Evolutionary conservation across 2,797 vertebrate species (phyloP).

Genomic region (Synanceia verrucosa): DNA sequence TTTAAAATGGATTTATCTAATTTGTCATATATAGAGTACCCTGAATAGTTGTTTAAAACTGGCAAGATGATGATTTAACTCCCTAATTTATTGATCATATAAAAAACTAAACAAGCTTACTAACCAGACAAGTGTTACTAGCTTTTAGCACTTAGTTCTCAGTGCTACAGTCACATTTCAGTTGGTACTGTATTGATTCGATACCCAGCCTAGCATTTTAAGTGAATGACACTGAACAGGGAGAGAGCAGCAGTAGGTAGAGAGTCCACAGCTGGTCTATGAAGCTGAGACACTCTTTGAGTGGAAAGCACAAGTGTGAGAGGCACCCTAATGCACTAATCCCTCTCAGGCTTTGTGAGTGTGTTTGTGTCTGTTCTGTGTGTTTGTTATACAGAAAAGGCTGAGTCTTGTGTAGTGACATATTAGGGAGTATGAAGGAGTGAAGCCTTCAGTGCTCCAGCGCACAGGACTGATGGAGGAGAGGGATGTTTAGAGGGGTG

Average conservation of each 20-base stretch:
- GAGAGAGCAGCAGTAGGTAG: constrained; percentile 14
- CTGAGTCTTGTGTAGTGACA: constrained; percentile 34
- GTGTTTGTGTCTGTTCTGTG: constrained; percentile 6
- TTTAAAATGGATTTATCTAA: too few species aligned
- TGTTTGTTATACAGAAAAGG: constrained; percentile 8
- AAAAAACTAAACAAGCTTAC: not conserved
- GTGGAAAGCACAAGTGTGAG: constrained; percentile 53
- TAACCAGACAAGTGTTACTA: not conserved
- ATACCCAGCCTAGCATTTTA: not conserved
- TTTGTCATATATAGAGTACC: not conserved
- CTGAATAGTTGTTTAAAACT: not conserved
- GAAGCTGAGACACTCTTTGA: constrained; percentile 50
- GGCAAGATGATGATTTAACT: not conserved
- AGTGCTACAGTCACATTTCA: not conserved
- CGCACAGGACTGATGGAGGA: constrained; percentile 61
- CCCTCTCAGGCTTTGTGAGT: constrained; percentile 18
- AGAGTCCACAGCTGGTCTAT: constrained; percentile 48
- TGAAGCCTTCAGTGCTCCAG: constrained; percentile 40
- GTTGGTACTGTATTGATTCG: not conserved
- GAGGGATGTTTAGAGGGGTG: constrained; percentile 41
- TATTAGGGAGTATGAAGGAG: constrained; percentile 67
- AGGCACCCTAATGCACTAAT: constrained; percentile 47
- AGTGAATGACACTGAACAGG: not conserved
- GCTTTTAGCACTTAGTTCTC: not conserved
- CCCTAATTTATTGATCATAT: not conserved